Conservation (phyloP, 2,113 vertebrate species). For the Sturnus vulgaris region DNA sequence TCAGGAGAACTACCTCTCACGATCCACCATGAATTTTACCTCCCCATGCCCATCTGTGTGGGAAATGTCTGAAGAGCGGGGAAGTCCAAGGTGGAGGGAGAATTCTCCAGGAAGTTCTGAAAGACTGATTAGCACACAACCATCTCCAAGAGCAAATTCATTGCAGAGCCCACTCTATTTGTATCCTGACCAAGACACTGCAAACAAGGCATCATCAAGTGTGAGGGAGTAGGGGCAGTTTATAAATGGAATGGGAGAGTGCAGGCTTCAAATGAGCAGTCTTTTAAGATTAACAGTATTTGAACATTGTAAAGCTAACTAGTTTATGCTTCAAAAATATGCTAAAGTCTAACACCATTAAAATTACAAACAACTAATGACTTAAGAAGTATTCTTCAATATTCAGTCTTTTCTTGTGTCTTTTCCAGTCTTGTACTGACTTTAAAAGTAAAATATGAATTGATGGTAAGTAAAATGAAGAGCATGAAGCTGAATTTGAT, state of each 20-base stretch:
- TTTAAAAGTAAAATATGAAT: conserved; percentile 55
- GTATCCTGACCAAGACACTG: conserved; percentile 53
- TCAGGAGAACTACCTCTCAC: conserved; percentile 66
- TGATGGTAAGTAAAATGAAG: conserved; percentile 30
- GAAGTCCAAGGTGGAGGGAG: conserved; percentile 67
- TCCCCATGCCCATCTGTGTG: conserved; percentile 57
- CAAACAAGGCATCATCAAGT: conserved; percentile 20
- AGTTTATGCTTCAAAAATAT: conserved; percentile 46
- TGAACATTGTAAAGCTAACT: conserved; percentile 62
- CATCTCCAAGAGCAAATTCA: conserved; percentile 21
- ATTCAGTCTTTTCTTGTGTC: conserved; percentile 27
- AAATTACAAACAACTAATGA: conserved; percentile 46
- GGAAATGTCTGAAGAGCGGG: conserved; percentile 60
- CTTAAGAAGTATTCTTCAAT: conserved; percentile 48
- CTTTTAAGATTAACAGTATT: conserved; percentile 51
- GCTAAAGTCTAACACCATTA: conserved; percentile 67
- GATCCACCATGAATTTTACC: conserved; percentile 56
- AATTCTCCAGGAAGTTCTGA: conserved; percentile 64
- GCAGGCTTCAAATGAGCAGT: neutral
- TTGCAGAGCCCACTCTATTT: conserved; percentile 39
- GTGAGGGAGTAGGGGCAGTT: conserved; percentile 19
- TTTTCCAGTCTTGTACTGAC: conserved; percentile 32
- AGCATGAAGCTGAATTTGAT: neutral
- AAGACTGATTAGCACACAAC: conserved; percentile 34
- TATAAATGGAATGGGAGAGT: neutral